Conservation (phyloP, 2,797 vertebrate species). For the Acridotheres tristis region DNA sequence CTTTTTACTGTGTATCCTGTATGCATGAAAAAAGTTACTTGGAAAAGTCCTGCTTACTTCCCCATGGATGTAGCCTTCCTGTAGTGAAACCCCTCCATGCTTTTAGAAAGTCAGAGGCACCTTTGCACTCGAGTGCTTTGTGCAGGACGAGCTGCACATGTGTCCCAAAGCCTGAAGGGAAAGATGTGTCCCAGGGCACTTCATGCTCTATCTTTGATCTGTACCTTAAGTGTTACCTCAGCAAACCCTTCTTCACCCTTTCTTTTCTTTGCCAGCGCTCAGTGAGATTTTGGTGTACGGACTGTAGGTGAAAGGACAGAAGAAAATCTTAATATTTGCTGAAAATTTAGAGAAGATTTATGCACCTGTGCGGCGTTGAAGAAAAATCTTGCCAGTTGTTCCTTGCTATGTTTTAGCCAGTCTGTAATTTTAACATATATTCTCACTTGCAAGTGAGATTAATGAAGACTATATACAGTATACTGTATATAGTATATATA, state of each 20-base stretch:
- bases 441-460: background rate
- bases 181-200: background rate
- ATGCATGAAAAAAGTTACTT: background rate
- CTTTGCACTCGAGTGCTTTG: background rate
- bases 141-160: background rate
- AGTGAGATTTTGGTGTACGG: background rate
- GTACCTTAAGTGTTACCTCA: fast-evolving
- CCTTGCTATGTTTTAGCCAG: fast-evolving
- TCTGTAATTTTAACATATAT: background rate
- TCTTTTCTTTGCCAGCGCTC: background rate
- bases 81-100: background rate
- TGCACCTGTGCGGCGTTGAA: too few species aligned
- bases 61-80: background rate
- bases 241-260: background rate
- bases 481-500: too few species aligned
- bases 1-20: background rate
- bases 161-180: background rate
- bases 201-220: background rate
- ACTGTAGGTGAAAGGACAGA: background rate
- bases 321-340: background rate
- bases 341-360: background rate
- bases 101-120: background rate
- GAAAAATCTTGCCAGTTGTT: background rate
- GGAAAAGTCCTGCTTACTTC: background rate
- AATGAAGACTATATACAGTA: background rate